Evolutionary conservation across 2,888 invertebrate genomes (phyloP).

Genomic region (Polyommatus iphigenia): DNA sequence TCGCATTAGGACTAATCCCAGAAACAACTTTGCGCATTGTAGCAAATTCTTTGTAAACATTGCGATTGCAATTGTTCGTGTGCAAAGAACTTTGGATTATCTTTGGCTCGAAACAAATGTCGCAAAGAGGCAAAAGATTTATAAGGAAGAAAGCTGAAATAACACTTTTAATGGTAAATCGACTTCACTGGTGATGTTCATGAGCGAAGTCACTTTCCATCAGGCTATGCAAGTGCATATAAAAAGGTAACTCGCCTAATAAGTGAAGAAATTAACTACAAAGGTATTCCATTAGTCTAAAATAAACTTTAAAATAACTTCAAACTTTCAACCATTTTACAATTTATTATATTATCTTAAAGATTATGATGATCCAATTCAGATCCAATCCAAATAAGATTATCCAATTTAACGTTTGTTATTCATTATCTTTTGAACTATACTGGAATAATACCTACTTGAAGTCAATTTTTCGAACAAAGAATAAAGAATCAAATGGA

Average conservation of each 20-base stretch:
- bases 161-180: background rate
- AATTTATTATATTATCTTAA: no score
- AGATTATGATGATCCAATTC: no score
- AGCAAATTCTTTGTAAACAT: conserved; percentile 46
- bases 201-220: background rate
- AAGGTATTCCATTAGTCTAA: no score
- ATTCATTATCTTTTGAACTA: no score
- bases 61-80: conserved; percentile 42
- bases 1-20: conserved; percentile 59
- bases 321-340: no score
- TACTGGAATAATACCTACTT: no score
- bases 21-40: conserved; percentile 60
- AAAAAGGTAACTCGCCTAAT: background rate
- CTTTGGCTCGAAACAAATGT: background rate
- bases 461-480: no score
- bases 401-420: no score
- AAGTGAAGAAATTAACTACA: no score
- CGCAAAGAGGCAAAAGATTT: background rate
- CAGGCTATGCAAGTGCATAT: background rate
- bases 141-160: background rate
- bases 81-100: background rate
- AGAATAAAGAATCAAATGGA: no score
- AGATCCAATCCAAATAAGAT: no score
- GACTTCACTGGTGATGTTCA: background rate
- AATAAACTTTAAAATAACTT: no score